Conservation (phyloP, 2,113 vertebrate genomes). For the Syngnathoides biaculeatus region DNA sequence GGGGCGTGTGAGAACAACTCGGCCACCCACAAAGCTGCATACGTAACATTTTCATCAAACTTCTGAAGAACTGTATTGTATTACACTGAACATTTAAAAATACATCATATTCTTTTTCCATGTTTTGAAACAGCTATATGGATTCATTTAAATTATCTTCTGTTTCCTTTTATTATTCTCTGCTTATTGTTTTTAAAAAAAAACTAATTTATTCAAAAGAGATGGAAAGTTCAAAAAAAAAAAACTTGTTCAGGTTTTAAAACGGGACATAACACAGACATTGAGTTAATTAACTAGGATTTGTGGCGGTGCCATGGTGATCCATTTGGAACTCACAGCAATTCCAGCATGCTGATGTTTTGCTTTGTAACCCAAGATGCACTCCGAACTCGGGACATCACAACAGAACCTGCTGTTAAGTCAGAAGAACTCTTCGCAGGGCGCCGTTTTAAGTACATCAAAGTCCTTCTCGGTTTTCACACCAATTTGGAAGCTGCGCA, state of each 20-base stretch:
- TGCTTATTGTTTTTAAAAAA: not conserved
- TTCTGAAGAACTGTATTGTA: constrained; percentile 19
- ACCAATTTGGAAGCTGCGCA: constrained; percentile 27
- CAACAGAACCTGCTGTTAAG: constrained; percentile 53
- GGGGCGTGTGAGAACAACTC: not conserved
- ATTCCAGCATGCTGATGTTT: constrained; percentile 41
- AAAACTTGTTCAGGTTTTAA: not conserved
- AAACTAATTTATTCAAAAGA: not conserved
- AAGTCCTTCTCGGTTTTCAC: constrained; percentile 18
- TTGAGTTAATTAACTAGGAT: constrained; percentile 53
- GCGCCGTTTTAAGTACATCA: constrained; percentile 50
- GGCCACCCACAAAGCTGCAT: constrained; percentile 23
- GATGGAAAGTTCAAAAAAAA: not conserved
- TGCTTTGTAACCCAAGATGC: constrained; percentile 51
- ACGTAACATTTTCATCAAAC: constrained; percentile 32
- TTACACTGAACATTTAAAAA: not conserved
- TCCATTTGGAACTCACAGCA: constrained; percentile 41
- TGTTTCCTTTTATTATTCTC: not conserved
- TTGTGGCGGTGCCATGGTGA: constrained; percentile 46
- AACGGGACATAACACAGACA: not conserved
- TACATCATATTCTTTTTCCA: not conserved
- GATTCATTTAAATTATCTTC: not conserved
- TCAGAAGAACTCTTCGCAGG: constrained; percentile 26
- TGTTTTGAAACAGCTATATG: not conserved
- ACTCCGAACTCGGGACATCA: constrained; percentile 45